Evolutionary conservation across 2,888 invertebrate genomes (phyloP).

Genomic region (Allophyes oxyacanthae): DNA sequence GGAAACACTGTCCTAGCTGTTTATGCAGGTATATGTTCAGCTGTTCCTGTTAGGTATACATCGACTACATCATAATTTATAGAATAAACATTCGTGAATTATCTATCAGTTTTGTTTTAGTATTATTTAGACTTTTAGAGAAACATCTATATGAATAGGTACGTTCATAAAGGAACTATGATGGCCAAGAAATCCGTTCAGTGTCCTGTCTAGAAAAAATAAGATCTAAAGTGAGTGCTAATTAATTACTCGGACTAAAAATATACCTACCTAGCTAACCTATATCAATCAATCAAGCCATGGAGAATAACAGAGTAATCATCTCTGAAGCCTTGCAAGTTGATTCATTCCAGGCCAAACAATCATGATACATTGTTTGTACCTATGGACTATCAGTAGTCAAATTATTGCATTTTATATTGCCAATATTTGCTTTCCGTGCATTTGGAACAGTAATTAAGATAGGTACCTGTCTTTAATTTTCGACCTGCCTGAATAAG

Average conservation of each 20-base stretch:
- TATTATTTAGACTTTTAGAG: too few species aligned
- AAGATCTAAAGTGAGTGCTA: slow-evolving; percentile 31
- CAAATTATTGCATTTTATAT: background rate
- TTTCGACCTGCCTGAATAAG: too few species aligned
- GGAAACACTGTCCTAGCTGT: too few species aligned
- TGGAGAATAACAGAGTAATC: slow-evolving; percentile 64
- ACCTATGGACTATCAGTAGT: slow-evolving; percentile 3
- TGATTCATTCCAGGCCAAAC: slow-evolving; percentile 39
- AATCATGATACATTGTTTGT: slow-evolving; percentile 8
- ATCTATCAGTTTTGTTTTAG: background rate
- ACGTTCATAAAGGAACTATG: background rate
- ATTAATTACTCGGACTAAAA: slow-evolving; percentile 27
- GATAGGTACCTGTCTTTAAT: too few species aligned
- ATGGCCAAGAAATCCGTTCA: too few species aligned
- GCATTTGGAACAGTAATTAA: too few species aligned
- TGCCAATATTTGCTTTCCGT: too few species aligned
- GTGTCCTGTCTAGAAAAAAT: slow-evolving; percentile 19
- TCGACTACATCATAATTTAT: slow-evolving; percentile 21
- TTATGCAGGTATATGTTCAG: too few species aligned
- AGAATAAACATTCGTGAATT: slow-evolving; percentile 24
- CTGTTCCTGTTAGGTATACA: slow-evolving; percentile 12
- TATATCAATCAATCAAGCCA: slow-evolving; percentile 57
- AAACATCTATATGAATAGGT: too few species aligned
- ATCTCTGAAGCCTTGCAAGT: slow-evolving; percentile 54
- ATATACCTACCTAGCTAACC: slow-evolving; percentile 9